Evolutionary conservation across 2,888 invertebrate genomes (phyloP), one percentile per base, ranked within the genome.

Genomic region (Apamea epomidion): DNA sequence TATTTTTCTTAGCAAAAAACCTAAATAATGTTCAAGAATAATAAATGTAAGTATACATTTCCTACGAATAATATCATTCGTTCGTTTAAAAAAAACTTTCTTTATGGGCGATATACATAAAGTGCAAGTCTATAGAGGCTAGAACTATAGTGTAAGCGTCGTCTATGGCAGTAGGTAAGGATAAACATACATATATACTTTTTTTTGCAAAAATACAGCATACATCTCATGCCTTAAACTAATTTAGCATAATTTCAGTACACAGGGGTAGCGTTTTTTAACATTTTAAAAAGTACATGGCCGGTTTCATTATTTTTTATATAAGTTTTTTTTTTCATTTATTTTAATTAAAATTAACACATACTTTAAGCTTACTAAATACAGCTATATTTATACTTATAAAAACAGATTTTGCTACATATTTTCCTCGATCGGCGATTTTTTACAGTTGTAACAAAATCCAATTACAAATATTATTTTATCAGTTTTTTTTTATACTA

Each of bases 171-270:
- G 91, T 91, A 89, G 85, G 85, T 81, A 82, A 85, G 84, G 86
- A 82, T 83, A 86, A 88, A 89, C 85, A 89, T 85, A 83, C 83
- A 89, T 88, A 85, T 76, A 90, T 87, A 90, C 83, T 88, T 90
- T 78, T 32, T 90, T 92, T 93, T 96, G 96, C 96, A 96, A 96
- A 96, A 96, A 96, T 96, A 96, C 95, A 94, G 95, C 94, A 90
- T 83, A 90, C 88, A 92, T 87, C 86, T 90, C 90, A 92, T 91
- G 93, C 91, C 93, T 94, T 94, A 94, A 90, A 92, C 91, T 92
- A 91, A 80, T 89, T 90, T 93, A 93, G 93, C 92, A 80, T 88
- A 90, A 91, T 91, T 89, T 94, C 93, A 94, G 93, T 95, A 95
- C 95, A 92, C 91, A 87, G 90, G 90, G 90, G 93, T 93, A 92